Percentiles rank a stretch among this genome's conserved stretches.
Evolutionary conservation across 2,113 vertebrate genomes (phyloP).

Genomic region (Colius striatus): DNA sequence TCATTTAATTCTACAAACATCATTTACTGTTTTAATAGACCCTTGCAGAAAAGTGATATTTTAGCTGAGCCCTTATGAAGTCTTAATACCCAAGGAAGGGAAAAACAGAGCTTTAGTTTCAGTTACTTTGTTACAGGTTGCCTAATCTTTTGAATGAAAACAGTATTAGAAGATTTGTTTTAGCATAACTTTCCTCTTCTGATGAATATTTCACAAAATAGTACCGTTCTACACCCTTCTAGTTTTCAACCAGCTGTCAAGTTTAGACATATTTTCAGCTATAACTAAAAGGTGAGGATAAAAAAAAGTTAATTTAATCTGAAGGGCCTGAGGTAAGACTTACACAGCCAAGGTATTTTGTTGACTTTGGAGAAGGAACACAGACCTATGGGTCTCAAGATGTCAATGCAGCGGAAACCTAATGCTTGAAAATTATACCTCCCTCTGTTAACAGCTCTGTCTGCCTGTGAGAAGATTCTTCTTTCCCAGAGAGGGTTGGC

Average conservation of each 20-base stretch:
- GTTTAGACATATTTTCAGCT: neutral
- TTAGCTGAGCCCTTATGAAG: neutral
- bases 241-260: neutral
- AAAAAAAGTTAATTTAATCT: neutral
- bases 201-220: neutral
- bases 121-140: neutral
- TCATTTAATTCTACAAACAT: neutral
- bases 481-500: neutral
- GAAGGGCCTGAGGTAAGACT: neutral
- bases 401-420: neutral
- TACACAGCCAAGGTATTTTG: neutral
- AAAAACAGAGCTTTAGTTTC: neutral
- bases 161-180: neutral
- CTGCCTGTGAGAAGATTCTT: neutral
- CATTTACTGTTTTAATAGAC: neutral
- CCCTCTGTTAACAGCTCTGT: neutral
- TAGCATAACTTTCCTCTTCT: neutral
- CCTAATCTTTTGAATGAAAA: neutral
- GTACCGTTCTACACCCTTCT: neutral
- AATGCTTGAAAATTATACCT: neutral
- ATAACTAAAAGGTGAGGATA: neutral
- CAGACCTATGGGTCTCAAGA: neutral
- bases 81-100: neutral
- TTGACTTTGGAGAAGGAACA: neutral
- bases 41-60: neutral